Evolutionary conservation across 2,797 vertebrate genomes (phyloP), one percentile per base, ranked within the genome.

Genomic region (Phataginus tetradactyla): DNA sequence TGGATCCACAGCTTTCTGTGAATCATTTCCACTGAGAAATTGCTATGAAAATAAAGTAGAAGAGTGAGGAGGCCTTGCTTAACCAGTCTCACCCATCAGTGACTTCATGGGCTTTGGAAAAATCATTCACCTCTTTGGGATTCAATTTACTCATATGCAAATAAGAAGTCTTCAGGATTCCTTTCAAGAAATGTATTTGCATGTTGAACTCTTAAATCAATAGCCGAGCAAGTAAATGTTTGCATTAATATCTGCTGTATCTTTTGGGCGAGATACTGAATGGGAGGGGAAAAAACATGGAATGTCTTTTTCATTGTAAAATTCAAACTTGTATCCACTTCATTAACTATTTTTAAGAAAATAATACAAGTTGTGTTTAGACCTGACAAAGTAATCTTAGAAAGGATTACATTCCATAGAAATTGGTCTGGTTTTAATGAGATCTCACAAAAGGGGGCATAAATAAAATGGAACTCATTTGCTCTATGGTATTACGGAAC

Each of bases 401-500:
- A 87, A 88, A 71, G 20, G 20, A 61, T 34, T 45, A 10, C 9
- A 79, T n/a, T 63, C 25, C 81, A 5, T 34, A 39, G 34, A 85
- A 75, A 32, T 8, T 79, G 7, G 64, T 81, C 32, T 69, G 51
- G 42, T 66, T 84, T 93, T 86, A 94, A 86, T 95, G 63, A 96
- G 59, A 86, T 59, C 51, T 75, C 21, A 80, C 29, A 86, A 63
- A 93, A 77, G 4, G 81, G 18, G 27, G 55, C 42, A 91, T 39
- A 45, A 51, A 32, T 77, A 79, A 78, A 55, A 39, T 75, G 11
- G 18, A 96, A 72, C 9, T 77, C 49, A 84, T 77, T 61, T 78
- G 12, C 11, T 87, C 23, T 39, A 72, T 32, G 15, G 55, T 86
- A 66, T 32, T 90, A 29, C 45, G 15, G n/a, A 96, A 91, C 61